Conservation (phyloP, 2,888 invertebrate genomes). For the Agapetus fuscipes region DNA sequence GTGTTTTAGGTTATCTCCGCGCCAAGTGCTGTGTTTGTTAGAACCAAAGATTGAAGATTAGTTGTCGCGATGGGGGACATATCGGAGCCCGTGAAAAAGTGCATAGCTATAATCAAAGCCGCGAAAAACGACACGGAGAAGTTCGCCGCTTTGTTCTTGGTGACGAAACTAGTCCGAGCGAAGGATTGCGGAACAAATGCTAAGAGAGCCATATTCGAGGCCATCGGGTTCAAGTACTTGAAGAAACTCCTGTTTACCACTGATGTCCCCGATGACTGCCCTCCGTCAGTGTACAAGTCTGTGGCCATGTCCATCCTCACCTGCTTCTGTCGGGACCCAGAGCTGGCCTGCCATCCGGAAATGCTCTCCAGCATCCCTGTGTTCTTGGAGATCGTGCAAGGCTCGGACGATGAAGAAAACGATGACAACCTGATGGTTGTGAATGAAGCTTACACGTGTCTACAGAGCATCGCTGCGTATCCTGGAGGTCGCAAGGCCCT, state of each 20-base stretch:
- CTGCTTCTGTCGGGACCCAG: constrained; percentile 74
- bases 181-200: constrained; percentile 68
- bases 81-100: constrained; percentile 77
- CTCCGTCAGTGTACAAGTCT: constrained; percentile 82
- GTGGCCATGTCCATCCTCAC: constrained; percentile 82
- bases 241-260: constrained; percentile 67
- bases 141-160: constrained; percentile 85
- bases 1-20: constrained; percentile 9
- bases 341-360: constrained; percentile 71
- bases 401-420: constrained; percentile 73
- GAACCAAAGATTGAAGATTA: constrained; percentile 23
- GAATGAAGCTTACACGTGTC: constrained; percentile 76
- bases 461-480: constrained; percentile 70
- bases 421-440: constrained; percentile 81
- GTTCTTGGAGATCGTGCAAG: constrained; percentile 73
- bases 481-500: constrained; percentile 73
- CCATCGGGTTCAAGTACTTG: constrained; percentile 81
- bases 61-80: constrained; percentile 42
- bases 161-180: constrained; percentile 79
- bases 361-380: constrained; percentile 77
- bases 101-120: constrained; percentile 67
- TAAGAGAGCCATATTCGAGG: constrained; percentile 77
- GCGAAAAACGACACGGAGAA: constrained; percentile 83
- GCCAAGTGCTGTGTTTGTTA: constrained; percentile 31
- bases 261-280: constrained; percentile 77